Base-by-base conservation (phyloP, 2,797 vertebrate species). In the Odontamblyopus lacepedii region DNA sequence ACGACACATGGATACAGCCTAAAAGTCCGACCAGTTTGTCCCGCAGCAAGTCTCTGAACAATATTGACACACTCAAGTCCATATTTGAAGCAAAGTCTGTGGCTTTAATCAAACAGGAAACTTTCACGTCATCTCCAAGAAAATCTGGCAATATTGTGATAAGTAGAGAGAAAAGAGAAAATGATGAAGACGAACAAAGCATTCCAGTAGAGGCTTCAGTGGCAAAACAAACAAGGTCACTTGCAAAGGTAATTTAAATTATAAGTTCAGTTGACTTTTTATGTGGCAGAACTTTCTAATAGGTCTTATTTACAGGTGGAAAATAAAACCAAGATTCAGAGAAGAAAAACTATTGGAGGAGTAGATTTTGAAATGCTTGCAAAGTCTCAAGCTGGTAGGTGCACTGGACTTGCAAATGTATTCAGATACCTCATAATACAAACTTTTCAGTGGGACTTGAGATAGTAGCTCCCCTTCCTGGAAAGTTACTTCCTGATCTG, bases 1-100 rank as follows among this genome's bases (percentile, higher is more conserved):
- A 72, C 70, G 60, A 88, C 0, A 71, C 69, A 18, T 81, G 67
- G 67, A 83, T 88, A 32, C n/a, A 5, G n/a, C 41, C 65, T 27
- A 67, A 0, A 70, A 27, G 48, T 44, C 73, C 66, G 55, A 44
- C 65, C 71, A 77, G 2, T 74, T 71, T 94, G 60, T 79, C 72
- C 26, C 92, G 91, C 70, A 93, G 92, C 67, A 90, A 80, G 82
- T 94, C 94, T 5, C 69, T 89, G 85, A 86, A 84, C 51, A 82
- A 26, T 67, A 92, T 92, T 0, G 76, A 71, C 12, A 69, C 86
- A 53, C 87, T 94, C 67, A 92, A 74, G 78, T 88, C 87, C 50
- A 75, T 88, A 69, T 95, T 93, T 72, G 94, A 95, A 85, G 78
- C 87, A 1, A 92, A 88, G 67, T 68, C 69, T 29, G 56, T 23